Percentiles rank a stretch among this genome's conserved stretches.
phyloP scores from a whole-genome alignment of 2,113 vertebrate genomes.

The Lagopus muta region DNA sequence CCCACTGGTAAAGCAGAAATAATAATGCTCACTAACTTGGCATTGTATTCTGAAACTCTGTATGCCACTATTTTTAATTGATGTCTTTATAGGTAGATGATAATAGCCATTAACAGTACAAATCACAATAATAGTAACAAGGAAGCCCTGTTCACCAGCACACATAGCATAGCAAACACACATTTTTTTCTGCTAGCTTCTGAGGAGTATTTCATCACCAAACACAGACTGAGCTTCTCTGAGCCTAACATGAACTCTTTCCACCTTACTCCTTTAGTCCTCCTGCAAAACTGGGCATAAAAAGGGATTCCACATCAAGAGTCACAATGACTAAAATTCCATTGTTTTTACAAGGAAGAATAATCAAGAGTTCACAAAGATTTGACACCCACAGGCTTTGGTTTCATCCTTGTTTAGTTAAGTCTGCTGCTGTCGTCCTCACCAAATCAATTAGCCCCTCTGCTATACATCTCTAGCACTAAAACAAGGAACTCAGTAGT shows the following conservation, averaged over 20 bases:
- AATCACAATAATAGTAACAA: not conserved
- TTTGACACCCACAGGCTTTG: not conserved
- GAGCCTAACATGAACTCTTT: not conserved
- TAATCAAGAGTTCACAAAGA: not conserved
- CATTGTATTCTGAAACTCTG: not conserved
- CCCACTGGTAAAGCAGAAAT: not conserved
- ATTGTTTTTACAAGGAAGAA: not conserved
- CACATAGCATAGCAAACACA: not conserved
- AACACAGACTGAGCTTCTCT: not conserved
- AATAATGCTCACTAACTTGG: not conserved
- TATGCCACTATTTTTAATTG: not conserved
- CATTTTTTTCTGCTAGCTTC: not conserved
- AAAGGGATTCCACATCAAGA: not conserved
- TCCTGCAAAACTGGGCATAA: not conserved
- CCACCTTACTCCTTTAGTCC: not conserved
- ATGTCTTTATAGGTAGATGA: not conserved
- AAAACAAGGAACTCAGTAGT: not conserved
- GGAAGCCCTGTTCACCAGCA: not conserved
- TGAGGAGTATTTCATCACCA: not conserved
- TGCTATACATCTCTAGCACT: not conserved
- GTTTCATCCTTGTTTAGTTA: not conserved
- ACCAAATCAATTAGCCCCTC: not conserved
- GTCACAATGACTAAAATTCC: not conserved
- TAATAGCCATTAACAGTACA: not conserved
- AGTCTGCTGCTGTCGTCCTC: not conserved